Base-by-base conservation (phyloP, 2,797 vertebrate species). In the Sebastes taczanowskii region DNA sequence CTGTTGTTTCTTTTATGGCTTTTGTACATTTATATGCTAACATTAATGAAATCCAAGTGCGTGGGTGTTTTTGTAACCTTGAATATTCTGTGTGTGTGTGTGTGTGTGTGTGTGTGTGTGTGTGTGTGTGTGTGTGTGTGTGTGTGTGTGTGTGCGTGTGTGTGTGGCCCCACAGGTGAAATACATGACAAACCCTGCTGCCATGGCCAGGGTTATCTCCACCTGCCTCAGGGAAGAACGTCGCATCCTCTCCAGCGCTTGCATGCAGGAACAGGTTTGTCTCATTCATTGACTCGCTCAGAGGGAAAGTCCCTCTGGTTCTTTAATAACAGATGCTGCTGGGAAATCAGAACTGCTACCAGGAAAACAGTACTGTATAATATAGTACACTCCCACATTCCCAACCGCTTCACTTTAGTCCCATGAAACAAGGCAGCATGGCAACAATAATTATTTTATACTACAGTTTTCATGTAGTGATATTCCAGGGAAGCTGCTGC, bases 161-260 rank as follows among this genome's bases (percentile, higher is more conserved):
- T 53, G 46, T 78, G 68, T 53, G 63, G 25, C 6, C 65, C 83
- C 84, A 64, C 92, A 99, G 98, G 92, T 96, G 70, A 98, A 99
- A 88, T 99, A 98, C 78, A 94, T 96, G 2, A 92, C 94, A 66
- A 97, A 95, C 83, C 97, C 98, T 32, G 94, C 95, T 68, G 94
- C 96, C 30, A 96, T 99, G 93, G 97, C 98, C 67, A 95, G 95
- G 34, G 95, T 98, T 6, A 97, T 99, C 92, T 96, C 97, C 73
- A 97, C 95, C 89, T 98, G 97, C 87, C 96, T 99, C 68, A 95
- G 96, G 82, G 98, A 99, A 86, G 98, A 99, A 91, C 96, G 97
- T 59, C 96, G 97, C 52, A 97, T 99, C 92, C 85, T 99, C 84
- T 96, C 97, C 71, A 96, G 96, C 67, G 96, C 97, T 74, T 97